These are phyloP conservation scores for Actinia equina DNA, from an alignment of 64 coral and sea anemone genomes.

Conservation along the genomic window DNA sequence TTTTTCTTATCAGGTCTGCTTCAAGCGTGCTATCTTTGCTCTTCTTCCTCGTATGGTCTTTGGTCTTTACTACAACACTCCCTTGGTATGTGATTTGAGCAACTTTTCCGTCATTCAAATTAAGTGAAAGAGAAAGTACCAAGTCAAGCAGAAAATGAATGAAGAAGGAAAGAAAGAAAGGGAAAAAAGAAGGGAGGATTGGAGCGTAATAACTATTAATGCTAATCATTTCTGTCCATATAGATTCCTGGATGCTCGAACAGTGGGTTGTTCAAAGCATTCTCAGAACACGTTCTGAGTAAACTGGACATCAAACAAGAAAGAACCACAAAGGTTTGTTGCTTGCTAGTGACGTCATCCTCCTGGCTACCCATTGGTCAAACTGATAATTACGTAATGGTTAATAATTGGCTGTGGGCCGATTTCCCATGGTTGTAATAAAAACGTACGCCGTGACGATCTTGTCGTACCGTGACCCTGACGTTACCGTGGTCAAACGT, in stretches of 20 bases:
- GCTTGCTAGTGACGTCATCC: neutral
- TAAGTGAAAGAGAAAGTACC: too few relatives aligned
- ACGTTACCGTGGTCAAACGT: too few relatives aligned
- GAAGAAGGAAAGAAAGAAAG: neutral
- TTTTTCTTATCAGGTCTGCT: constrained; percentile 67
- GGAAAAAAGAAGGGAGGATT: neutral
- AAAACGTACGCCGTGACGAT: neutral
- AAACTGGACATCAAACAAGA: constrained; percentile 70
- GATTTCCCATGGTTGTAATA: too few relatives aligned
- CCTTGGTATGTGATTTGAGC: constrained; percentile 52
- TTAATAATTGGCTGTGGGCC: too few relatives aligned
- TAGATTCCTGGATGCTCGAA: constrained; percentile 84
- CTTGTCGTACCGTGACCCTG: too few relatives aligned
- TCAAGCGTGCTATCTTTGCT: constrained; percentile 84
- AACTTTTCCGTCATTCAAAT: too few relatives aligned
- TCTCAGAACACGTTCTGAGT: constrained; percentile 59
- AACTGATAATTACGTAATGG: neutral
- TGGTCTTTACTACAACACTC: constrained; percentile 94
- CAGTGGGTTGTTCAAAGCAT: constrained; percentile 95
- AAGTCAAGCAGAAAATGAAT: neutral
- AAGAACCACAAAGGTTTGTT: neutral
- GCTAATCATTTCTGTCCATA: neutral
- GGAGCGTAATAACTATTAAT: neutral
- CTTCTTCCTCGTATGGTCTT: constrained; percentile 92
- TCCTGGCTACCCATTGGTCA: neutral